These are phyloP conservation scores for Syrphus vitripennis DNA, from an alignment of 2,888 invertebrate species.

Conservation along the genomic window DNA sequence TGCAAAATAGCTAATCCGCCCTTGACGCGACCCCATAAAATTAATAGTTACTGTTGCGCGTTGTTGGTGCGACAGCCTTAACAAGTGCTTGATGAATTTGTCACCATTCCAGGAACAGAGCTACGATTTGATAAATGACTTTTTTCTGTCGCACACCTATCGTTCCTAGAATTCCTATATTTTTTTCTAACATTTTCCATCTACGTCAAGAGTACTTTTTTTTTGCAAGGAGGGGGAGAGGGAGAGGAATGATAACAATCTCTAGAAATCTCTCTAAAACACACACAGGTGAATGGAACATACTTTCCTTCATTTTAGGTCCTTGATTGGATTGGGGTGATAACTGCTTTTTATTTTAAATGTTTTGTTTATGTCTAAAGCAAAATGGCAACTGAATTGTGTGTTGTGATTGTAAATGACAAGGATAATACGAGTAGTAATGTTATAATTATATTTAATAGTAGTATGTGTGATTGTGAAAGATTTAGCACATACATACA, in stretches of 20 bases:
- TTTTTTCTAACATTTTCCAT: constrained; percentile 17
- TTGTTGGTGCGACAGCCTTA: constrained; percentile 58
- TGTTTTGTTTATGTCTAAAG: constrained; percentile 12
- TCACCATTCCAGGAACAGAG: constrained; percentile 59
- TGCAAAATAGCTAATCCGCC: background rate
- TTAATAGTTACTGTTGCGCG: constrained; percentile 61
- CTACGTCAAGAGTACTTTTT: background rate
- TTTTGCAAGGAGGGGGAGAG: background rate
- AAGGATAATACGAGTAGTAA: constrained; percentile 37
- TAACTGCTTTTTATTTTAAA: background rate
- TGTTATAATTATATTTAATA: constrained; percentile 30
- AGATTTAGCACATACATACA: constrained; percentile 30
- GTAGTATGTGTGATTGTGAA: constrained; percentile 46
- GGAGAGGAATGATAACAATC: background rate
- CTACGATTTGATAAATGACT: constrained; percentile 66
- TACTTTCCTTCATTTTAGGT: constrained; percentile 30
- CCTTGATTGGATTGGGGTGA: constrained; percentile 42
- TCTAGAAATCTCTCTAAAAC: constrained; percentile 6
- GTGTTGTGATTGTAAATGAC: constrained; percentile 53
- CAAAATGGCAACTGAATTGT: constrained; percentile 69
- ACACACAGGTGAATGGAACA: constrained; percentile 63
- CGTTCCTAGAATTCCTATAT: background rate
- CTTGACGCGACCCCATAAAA: constrained; percentile 23
- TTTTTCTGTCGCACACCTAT: background rate
- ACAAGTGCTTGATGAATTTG: constrained; percentile 70